Percentiles rank a stretch among this genome's conserved stretches.
Conservation (phyloP, 2,113 vertebrate species). For the Eupsittula cactorum region DNA sequence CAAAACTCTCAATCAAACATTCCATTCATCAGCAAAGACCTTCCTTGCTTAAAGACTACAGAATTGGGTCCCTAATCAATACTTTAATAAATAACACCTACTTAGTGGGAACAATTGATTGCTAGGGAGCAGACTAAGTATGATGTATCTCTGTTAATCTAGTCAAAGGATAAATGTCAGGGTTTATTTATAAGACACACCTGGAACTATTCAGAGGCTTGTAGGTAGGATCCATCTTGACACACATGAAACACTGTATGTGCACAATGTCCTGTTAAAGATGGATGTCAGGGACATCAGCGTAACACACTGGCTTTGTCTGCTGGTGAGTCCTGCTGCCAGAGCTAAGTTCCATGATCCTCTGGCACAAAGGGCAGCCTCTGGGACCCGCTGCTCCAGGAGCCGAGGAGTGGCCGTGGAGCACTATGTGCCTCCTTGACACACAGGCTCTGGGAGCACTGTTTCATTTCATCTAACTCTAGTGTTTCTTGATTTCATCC, state of each 20-base stretch:
- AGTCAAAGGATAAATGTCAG: neutral
- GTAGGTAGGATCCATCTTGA: neutral
- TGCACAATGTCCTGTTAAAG: rapidly evolving
- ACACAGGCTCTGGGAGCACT: too few relatives aligned
- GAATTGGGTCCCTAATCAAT: conserved; percentile 9
- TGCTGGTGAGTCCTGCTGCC: neutral
- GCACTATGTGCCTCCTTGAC: rapidly evolving
- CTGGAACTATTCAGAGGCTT: neutral
- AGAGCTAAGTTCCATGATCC: neutral
- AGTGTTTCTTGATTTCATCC: neutral
- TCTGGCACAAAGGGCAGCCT: neutral
- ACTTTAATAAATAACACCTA: conserved; percentile 44
- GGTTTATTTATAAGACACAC: neutral
- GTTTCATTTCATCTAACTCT: too few relatives aligned
- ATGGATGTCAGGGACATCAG: neutral
- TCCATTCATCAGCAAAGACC: neutral
- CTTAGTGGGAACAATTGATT: conserved; percentile 27
- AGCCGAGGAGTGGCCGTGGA: rapidly evolving
- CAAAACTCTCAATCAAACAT: neutral
- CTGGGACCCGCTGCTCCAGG: rapidly evolving
- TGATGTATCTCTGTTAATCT: conserved; percentile 5
- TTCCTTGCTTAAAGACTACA: neutral
- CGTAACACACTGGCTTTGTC: rapidly evolving
- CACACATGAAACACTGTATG: rapidly evolving
- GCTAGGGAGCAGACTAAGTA: neutral